These are phyloP conservation scores for Chrysomallon squamiferum DNA, from an alignment of 1,140 invertebrate species.

Conservation along the genomic window DNA sequence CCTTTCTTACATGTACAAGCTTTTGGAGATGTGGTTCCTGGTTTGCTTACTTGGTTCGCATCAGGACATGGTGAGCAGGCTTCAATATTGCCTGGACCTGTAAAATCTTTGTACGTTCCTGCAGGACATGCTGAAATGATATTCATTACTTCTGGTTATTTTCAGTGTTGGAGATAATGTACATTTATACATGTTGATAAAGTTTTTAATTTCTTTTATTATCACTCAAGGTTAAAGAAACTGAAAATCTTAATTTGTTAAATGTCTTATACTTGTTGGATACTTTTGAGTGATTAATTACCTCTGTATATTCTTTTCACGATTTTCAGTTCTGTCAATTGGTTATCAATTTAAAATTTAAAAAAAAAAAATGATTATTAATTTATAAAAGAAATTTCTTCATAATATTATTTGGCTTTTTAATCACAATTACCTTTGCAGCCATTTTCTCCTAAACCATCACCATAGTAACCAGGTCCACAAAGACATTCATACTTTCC, in stretches of 20 bases:
- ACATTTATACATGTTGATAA: neutral
- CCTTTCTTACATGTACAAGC: conserved; percentile 72
- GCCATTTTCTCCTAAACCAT: conserved; percentile 68
- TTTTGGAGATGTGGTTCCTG: conserved; percentile 65
- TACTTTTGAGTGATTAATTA: too few relatives aligned
- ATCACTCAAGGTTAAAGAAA: too few relatives aligned
- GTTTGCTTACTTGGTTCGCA: conserved; percentile 69
- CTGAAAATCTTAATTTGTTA: too few relatives aligned
- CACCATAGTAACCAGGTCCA: conserved; percentile 72
- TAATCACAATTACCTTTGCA: conserved; percentile 73
- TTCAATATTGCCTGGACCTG: conserved; percentile 66
- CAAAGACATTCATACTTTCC: conserved; percentile 76
- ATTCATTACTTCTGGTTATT: neutral
- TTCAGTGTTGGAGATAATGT: neutral
- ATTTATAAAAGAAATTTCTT: too few relatives aligned
- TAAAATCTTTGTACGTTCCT: conserved; percentile 63
- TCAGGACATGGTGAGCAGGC: conserved; percentile 73
- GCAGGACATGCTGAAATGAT: conserved; percentile 61
- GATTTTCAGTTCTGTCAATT: too few relatives aligned
- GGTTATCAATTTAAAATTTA: too few relatives aligned
- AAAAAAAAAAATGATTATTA: too few relatives aligned
- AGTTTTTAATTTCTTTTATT: neutral
- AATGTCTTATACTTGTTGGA: too few relatives aligned
- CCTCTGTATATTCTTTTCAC: too few relatives aligned
- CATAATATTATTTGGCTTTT: too few relatives aligned